These are phyloP conservation scores for Bufo bufo DNA, from an alignment of 2,113 vertebrate species.

Conservation along the genomic window DNA sequence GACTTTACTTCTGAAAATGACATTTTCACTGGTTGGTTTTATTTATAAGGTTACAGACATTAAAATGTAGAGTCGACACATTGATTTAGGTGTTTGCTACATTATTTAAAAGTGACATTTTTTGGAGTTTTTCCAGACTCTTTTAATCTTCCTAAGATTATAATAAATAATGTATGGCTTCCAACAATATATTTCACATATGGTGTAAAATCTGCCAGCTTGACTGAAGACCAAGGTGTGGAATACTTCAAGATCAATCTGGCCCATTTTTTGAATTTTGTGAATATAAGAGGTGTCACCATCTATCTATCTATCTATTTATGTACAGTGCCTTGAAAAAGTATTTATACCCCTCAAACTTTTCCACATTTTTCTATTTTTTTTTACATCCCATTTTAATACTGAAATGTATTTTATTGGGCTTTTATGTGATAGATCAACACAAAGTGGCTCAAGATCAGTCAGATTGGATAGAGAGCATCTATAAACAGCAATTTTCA, in stretches of 20 bases:
- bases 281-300: neutral
- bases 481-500: too few relatives aligned
- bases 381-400: too few relatives aligned
- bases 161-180: constrained; percentile 36
- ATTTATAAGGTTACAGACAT: constrained; percentile 23
- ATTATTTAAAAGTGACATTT: constrained; percentile 42
- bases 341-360: too few relatives aligned
- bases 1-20: neutral
- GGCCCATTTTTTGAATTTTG: neutral
- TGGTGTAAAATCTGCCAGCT: neutral
- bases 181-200: neutral
- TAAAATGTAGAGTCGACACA: neutral
- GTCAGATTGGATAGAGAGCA: too few relatives aligned
- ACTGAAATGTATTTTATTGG: too few relatives aligned
- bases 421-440: too few relatives aligned
- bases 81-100: constrained; percentile 41
- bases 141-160: constrained; percentile 39
- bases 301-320: neutral
- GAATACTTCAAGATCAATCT: neutral
- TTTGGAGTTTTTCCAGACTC: constrained; percentile 1
- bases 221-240: neutral
- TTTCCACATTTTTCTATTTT: too few relatives aligned
- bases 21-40: constrained; percentile 19
- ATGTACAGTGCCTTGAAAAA: neutral
- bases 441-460: too few relatives aligned